Base-by-base conservation (phyloP, 2,888 invertebrate genomes). In the Melikaiella ostensackeni region DNA sequence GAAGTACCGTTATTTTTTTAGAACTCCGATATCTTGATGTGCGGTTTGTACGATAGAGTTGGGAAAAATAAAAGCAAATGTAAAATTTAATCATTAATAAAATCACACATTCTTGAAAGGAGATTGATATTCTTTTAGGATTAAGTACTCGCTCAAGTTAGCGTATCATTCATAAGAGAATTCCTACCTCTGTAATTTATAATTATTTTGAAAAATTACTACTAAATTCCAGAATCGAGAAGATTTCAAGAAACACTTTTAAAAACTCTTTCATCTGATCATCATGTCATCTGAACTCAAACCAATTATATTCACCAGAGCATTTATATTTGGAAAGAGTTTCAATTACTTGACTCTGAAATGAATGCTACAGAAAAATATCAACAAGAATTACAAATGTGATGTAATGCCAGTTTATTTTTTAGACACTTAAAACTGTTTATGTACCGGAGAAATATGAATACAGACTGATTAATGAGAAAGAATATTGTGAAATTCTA, bases 1-100 rank as follows among this genome's bases (percentile, higher is more conserved):
- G 86, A 86, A 85, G 80, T 83, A 81, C 85, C 82, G 80, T 84
- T 83, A 85, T 84, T 84, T 82, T 84, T 82, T 81, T 84, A 81
- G 78, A 77, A 75, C 80, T 75, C 70, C 50, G 70, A 70, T 50
- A 70, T 70, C 27, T 70, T 50, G 27, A 50, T 70, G 50, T 70
- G 70, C 70, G 70, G 13, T 70, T 70, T 70, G 70, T 70, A 70
- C 50, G 70, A 30, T 70, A 50, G 27, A 70, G 63, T 35, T 63
- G 63, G 35, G 35, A 35, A 63, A 63, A 62, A 55, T 55, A 55
- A 59, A 63, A 30, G 70, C 30, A 30, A 70, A 50, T 70, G 70
- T 70, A 70, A 30, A 70, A 50, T 70, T 62, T 70, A 70, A 13
- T n/a, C 70, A 70, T 30, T 70, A 70, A 70, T 70, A 70, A 70